Evolutionary conservation across 2,888 invertebrate species (phyloP).

Genomic region (Phrixothrix hirtus): DNA sequence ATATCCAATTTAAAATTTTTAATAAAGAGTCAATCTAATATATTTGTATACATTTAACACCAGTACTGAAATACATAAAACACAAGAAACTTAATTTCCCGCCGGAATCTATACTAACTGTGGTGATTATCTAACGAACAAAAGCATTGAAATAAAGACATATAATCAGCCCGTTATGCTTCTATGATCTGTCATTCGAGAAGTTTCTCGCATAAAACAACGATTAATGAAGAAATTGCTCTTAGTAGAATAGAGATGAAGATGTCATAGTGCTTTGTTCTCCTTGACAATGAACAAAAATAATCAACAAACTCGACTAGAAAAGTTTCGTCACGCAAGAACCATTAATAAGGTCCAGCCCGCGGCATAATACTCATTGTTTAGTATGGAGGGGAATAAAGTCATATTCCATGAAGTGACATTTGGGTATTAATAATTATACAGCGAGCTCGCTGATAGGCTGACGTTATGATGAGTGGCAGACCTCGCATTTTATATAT

Average conservation of each 20-base stretch:
- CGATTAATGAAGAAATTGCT: constrained; percentile 48
- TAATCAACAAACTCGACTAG: constrained; percentile 26
- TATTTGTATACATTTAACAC: no score
- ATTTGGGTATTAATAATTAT: constrained; percentile 46
- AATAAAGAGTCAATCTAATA: neutral
- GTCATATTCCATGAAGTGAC: constrained; percentile 43
- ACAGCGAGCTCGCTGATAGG: constrained; percentile 36
- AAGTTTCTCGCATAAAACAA: constrained; percentile 43
- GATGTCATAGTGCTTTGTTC: constrained; percentile 45
- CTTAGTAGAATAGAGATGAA: constrained; percentile 44
- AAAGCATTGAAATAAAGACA: constrained; percentile 16
- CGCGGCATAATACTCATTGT: constrained; percentile 34
- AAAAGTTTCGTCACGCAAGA: constrained; percentile 42
- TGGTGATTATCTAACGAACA: constrained; percentile 1
- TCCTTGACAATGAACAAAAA: constrained; percentile 27
- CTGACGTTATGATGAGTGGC: constrained; percentile 46
- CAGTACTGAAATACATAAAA: no score
- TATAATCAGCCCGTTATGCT: constrained; percentile 24
- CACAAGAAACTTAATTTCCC: constrained; percentile 14
- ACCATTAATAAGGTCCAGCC: constrained; percentile 35
- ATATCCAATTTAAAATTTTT: neutral
- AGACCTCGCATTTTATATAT: constrained; percentile 38
- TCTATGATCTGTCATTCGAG: constrained; percentile 47
- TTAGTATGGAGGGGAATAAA: constrained; percentile 43
- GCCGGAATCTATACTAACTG: constrained; percentile 16